Evolutionary conservation across 1,140 invertebrate genomes (phyloP).

Genomic region (Leptinotarsa texana): DNA sequence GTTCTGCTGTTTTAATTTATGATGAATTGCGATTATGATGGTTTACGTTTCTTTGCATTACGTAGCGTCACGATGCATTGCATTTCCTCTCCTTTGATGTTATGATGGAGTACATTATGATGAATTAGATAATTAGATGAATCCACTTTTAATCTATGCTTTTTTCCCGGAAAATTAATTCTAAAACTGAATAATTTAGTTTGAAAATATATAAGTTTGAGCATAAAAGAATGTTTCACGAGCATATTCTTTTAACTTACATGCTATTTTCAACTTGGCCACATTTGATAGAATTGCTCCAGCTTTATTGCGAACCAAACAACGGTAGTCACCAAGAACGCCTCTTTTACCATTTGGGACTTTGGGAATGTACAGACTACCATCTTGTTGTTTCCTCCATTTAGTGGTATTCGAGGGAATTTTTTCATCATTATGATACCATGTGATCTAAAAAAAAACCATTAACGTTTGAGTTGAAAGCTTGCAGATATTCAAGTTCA

Average conservation of each 20-base stretch:
- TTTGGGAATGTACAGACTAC: constrained; percentile 40
- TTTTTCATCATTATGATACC: constrained; percentile 41
- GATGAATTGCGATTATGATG: no score
- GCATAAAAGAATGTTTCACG: background rate
- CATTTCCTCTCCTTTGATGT: no score
- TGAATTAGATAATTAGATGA: no score
- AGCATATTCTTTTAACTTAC: constrained; percentile 40
- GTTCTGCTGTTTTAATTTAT: no score
- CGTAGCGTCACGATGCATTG: no score
- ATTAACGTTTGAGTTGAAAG: no score
- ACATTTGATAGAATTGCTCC: constrained; percentile 46
- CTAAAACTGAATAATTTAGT: no score
- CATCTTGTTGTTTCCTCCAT: constrained; percentile 36
- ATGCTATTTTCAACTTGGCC: constrained; percentile 47
- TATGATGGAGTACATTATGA: no score
- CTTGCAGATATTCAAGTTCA: no score
- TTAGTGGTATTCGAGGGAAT: constrained; percentile 40
- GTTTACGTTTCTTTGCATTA: no score
- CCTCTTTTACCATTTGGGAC: constrained; percentile 38
- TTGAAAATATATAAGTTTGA: background rate
- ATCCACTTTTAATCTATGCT: no score
- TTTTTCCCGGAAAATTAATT: no score
- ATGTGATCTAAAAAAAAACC: constrained; percentile 33
- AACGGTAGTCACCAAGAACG: constrained; percentile 45
- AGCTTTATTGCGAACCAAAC: constrained; percentile 42